phyloP scores from a whole-genome alignment of 2,888 invertebrate genomes.

The Andrena fulva region DNA sequence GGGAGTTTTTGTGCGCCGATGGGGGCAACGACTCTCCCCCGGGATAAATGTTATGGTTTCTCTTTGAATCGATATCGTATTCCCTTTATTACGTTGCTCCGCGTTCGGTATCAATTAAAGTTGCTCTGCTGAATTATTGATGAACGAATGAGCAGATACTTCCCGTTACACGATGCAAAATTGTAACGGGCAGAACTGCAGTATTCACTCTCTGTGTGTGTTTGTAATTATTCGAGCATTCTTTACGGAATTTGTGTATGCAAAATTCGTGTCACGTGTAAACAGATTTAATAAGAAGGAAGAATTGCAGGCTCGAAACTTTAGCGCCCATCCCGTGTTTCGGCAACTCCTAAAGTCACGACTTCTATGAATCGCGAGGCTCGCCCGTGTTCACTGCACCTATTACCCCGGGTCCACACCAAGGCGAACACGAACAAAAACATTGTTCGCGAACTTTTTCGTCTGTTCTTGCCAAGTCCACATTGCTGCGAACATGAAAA shows the following conservation, averaged over 20 bases:
- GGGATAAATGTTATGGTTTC: neutral
- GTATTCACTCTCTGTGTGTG: neutral
- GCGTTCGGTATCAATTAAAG: neutral
- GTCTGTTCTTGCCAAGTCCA: no score
- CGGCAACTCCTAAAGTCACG: neutral
- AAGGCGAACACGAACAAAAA: no score
- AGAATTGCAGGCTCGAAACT: slow-evolving; percentile 6
- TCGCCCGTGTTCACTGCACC: neutral
- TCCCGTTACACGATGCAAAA: neutral
- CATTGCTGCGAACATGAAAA: no score
- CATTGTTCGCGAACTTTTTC: no score
- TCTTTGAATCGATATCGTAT: slow-evolving; percentile 3
- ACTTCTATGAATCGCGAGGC: slow-evolving; percentile 20
- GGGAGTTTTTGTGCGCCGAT: slow-evolving; percentile 11
- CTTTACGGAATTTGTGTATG: neutral
- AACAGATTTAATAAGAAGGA: neutral
- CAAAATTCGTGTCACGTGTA: neutral
- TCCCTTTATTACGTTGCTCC: neutral
- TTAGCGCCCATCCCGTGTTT: neutral
- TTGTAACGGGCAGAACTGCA: neutral
- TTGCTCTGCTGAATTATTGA: slow-evolving; percentile 28
- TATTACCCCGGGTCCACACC: no score
- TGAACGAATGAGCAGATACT: neutral
- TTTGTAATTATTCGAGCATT: neutral
- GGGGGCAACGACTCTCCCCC: neutral